Base-by-base conservation (phyloP, 2,113 vertebrate species). In the Takifugu bimaculatus region DNA sequence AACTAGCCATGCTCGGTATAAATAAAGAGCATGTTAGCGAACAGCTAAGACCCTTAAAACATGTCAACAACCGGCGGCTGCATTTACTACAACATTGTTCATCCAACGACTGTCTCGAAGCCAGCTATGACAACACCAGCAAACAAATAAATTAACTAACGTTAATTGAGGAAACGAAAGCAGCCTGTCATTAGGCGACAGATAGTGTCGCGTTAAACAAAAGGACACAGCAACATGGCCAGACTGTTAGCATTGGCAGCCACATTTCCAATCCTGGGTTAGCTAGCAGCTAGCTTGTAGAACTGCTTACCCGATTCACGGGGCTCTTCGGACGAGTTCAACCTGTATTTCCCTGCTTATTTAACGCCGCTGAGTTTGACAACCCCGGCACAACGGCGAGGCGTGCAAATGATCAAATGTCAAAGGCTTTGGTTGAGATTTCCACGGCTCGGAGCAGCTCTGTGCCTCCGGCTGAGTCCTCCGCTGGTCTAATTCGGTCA, bases 141-240 rank as follows among this genome's bases (percentile, higher is more conserved):
- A 39, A 39, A 32, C 2, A 32, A 6, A 5, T 4, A 5, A 32
- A 11, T 39, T 6, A 10, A 39, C 11, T 11, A 0, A 0, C 4
- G 4, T 13, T 1, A 5, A 2, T 13, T 2, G n/a, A 0, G 5
- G 4, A 3, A 0, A 26, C 9, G n/a, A 5, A 4, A 27, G 14
- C 0, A 2, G 4, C 2, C 6, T 26, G 50, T 45, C 5, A 2
- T 2, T 3, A 26, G n/a, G 13, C 2, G 6, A 1, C 67, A 50
- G 68, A 61, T 47, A 67, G 72, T 77, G n/a, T 39, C 11, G 51
- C 58, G 50, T 53, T 43, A 53, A 69, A 87, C 76, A 80, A 80
- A 83, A 81, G 72, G 65, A 58, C 43, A 77, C 54, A 80, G 54
- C 72, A 80, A 75, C 79, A 83, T 66, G 72, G 79, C 68, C 67